Conservation (phyloP, 2,113 vertebrate species). For the Maylandia zebra region DNA sequence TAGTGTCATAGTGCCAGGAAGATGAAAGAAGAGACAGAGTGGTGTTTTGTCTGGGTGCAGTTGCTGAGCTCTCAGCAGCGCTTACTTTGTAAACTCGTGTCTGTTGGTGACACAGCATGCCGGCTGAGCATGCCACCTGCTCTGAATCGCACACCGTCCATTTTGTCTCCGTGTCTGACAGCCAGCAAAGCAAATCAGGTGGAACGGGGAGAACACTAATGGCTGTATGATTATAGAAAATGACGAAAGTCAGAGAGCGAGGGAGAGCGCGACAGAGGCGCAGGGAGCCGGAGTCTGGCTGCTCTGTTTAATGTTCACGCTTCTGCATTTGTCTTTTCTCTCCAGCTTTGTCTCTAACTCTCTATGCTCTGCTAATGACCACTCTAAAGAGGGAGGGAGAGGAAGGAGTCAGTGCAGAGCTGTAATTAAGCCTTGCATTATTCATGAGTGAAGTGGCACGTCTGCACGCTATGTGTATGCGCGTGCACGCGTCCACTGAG, state of each 20-base stretch:
- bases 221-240: conserved; percentile 27
- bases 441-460: conserved; percentile 35
- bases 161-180: conserved; percentile 16
- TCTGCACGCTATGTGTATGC: neutral
- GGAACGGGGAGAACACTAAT: conserved; percentile 16
- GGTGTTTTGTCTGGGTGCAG: neutral
- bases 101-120: neutral
- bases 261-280: neutral
- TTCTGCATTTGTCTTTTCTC: conserved; percentile 22
- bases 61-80: neutral
- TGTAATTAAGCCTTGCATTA: conserved; percentile 59
- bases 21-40: conserved; percentile 28
- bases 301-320: conserved; percentile 23
- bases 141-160: conserved; percentile 14
- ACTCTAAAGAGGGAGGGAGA: conserved; percentile 1
- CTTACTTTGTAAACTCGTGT: conserved; percentile 10
- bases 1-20: conserved; percentile 11
- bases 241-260: neutral
- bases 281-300: neutral
- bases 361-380: conserved; percentile 34
- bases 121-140: conserved; percentile 5
- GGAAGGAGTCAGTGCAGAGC: conserved; percentile 1
- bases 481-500: neutral
- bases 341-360: neutral
- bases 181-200: conserved; percentile 14